Conservation (phyloP, 1,140 invertebrate genomes). For the Eumaeus atala region DNA sequence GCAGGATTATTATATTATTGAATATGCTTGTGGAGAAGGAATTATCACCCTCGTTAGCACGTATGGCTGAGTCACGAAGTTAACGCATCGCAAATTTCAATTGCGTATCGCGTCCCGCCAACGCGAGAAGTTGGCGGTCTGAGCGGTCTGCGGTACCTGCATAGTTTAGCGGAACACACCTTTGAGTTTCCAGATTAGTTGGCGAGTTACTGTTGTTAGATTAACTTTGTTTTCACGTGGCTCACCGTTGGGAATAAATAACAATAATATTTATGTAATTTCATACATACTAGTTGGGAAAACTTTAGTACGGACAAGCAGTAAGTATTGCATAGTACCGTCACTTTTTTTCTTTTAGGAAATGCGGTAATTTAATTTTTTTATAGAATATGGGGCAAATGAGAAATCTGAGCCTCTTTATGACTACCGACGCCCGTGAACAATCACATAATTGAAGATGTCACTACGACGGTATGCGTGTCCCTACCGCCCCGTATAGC, state of each 20-base stretch:
- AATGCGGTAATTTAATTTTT: no score
- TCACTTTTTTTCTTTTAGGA: no score
- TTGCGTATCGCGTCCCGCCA: background rate
- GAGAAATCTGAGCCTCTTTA: no score
- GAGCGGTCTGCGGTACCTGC: constrained; percentile 11
- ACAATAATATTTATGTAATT: constrained; percentile 7
- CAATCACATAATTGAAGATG: no score
- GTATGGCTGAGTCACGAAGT: background rate
- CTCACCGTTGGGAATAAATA: constrained; percentile 5
- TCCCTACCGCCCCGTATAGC: no score
- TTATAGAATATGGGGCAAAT: no score
- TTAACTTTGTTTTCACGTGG: constrained; percentile 6
- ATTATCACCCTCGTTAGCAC: background rate
- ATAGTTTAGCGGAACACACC: constrained; percentile 1
- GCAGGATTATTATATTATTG: no score
- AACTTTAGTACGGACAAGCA: no score
- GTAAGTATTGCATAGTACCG: no score
- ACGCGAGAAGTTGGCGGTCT: background rate
- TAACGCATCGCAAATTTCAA: constrained; percentile 4
- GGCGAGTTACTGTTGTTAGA: constrained; percentile 4
- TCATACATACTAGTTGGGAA: background rate
- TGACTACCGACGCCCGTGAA: no score
- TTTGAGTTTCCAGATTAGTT: constrained; percentile 6
- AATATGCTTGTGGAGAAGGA: background rate
- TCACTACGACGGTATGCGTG: no score